Base-by-base conservation (phyloP, 2,113 vertebrate genomes). In the Rhizomys pruinosus region DNA sequence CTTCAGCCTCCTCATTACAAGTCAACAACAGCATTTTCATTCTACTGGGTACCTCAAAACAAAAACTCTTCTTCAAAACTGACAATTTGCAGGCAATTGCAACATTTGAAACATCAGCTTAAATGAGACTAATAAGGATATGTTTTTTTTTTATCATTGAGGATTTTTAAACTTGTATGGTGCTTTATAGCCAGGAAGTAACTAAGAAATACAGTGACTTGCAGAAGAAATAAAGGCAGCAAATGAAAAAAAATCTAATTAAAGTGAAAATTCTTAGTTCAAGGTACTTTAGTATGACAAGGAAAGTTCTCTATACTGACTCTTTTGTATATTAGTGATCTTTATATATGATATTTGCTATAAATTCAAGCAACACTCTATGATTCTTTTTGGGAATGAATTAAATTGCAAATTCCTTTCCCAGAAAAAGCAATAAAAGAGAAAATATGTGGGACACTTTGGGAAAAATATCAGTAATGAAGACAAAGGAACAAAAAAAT, bases 41-140 rank as follows among this genome's bases (percentile, higher is more conserved):
- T 80, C 87, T 25, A 95, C 96, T 92, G 92, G 57, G 73, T 86
- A 92, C 94, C 96, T 97, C 89, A 95, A 57, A 78, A 94, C 66
- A 44, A 95, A n/a, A 94, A 76, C 8, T 87, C n/a, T 85, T 95
- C 96, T 87, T 95, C 89, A 97, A 97, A 92, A 87, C 44, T 98
- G 95, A 96, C 89, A 93, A 76, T 94, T 96, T 96, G 44, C 94
- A 44, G 91, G 20, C 87, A 94, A 66, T 93, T 47, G 72, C 63
- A 72, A n/a, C 23, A 94, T 94, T 89, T 94, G 84, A 94, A 86
- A 91, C 87, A 88, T 32, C 44, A 93, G 23, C 3, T 19, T 64
- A 0, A 42, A 47, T 72, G 17, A 87, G 22, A 69, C 27, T 44
- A 69, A 64, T 12, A 84, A 34, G 19, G 16, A 42, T 78, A 55